Percentiles rank a stretch among this genome's conserved stretches.
Evolutionary conservation across 23 tunicate genomes (phyloP).

Genomic region (Clavelina lepadiformis): DNA sequence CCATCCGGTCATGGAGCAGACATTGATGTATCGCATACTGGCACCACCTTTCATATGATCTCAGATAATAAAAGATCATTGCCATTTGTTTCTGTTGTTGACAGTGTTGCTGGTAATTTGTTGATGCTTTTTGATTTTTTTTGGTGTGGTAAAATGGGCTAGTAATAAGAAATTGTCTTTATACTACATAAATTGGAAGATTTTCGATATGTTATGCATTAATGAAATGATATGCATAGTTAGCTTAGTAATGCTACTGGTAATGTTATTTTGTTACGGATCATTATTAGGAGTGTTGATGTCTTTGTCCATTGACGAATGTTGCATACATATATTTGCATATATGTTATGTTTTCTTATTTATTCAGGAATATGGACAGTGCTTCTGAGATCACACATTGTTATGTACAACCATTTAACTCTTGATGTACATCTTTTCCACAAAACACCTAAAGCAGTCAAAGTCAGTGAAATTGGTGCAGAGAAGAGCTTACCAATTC

Average conservation of each 20-base stretch:
- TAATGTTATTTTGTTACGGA: no score
- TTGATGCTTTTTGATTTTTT: no score
- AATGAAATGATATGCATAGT: no score
- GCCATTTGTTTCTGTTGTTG: conserved; percentile 26
- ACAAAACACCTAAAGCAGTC: background rate
- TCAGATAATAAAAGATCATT: background rate
- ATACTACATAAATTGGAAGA: no score
- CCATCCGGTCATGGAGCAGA: conserved; percentile 12
- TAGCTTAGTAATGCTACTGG: no score
- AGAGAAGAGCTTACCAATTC: conserved; percentile 15
- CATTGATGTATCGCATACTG: conserved; percentile 36
- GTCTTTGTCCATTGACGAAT: no score
- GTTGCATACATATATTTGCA: no score
- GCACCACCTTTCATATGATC: conserved; percentile 37
- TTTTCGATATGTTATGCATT: no score
- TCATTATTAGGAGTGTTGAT: no score
- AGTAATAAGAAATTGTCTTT: no score
- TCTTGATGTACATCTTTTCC: conserved; percentile 6
- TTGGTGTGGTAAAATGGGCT: no score
- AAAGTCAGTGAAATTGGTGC: background rate
- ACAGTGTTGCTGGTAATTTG: conserved; percentile 32
- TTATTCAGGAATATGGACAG: conserved; percentile 43
- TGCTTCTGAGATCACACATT: conserved; percentile 46
- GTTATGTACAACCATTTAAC: conserved; percentile 45
- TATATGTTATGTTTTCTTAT: no score